Evolutionary conservation across 2,888 invertebrate genomes (phyloP).

Genomic region (Crepidodera aurea): DNA sequence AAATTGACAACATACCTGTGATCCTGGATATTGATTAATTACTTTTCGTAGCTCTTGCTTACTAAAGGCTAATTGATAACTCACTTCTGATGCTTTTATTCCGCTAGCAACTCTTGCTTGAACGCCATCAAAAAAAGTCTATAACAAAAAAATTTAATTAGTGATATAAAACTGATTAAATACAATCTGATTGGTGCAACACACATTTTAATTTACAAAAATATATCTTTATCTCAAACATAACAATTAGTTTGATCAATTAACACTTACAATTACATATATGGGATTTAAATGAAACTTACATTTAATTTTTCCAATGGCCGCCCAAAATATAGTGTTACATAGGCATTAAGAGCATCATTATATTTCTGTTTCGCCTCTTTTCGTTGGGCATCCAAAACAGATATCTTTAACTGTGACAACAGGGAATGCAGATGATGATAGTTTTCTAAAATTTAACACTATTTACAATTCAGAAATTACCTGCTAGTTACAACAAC

Average conservation of each 20-base stretch:
- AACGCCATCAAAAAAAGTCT: slow-evolving; percentile 97
- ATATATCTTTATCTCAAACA: too few relatives aligned
- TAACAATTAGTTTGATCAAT: too few relatives aligned
- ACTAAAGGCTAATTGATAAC: slow-evolving; percentile 96
- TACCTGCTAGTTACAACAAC: too few relatives aligned
- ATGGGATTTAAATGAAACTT: too few relatives aligned
- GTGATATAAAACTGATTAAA: too few relatives aligned
- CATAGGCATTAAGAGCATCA: slow-evolving; percentile 90
- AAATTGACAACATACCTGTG: too few relatives aligned
- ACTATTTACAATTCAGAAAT: too few relatives aligned
- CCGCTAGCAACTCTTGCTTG: slow-evolving; percentile 92
- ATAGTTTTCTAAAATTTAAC: slow-evolving; percentile 82
- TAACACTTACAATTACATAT: too few relatives aligned
- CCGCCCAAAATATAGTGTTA: slow-evolving; percentile 92
- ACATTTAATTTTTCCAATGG: slow-evolving; percentile 92
- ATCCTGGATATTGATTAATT: slow-evolving; percentile 91
- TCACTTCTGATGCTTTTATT: slow-evolving; percentile 95
- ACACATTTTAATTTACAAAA: slow-evolving; percentile 1
- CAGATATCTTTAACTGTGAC: slow-evolving; percentile 87
- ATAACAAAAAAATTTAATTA: slow-evolving; percentile 54
- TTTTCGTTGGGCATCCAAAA: slow-evolving; percentile 86
- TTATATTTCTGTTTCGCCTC: slow-evolving; percentile 90
- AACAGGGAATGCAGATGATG: slow-evolving; percentile 90
- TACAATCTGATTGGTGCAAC: background rate
- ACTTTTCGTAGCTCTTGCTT: slow-evolving; percentile 96